A percentile compares a stretch with the other conserved stretches of the same genome.
phyloP scores from a whole-genome alignment of 1,140 invertebrate species.

The Oppia nitens region DNA sequence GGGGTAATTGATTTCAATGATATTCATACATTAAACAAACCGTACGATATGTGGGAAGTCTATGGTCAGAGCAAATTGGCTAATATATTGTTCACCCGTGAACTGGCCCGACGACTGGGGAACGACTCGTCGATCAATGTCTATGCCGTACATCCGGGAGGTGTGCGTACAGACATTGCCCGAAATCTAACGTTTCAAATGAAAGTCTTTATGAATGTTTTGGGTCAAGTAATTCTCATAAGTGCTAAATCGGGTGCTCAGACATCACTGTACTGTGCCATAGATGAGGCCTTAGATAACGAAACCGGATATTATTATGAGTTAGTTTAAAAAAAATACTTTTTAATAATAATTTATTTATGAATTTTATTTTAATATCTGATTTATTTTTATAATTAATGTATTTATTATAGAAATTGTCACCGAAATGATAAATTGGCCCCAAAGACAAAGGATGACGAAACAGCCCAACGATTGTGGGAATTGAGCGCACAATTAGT shows the following conservation, averaged over 20 bases:
- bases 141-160: constrained; percentile 69
- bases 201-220: too few relatives aligned
- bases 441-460: constrained; percentile 32
- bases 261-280: constrained; percentile 48
- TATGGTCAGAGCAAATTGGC: constrained; percentile 64
- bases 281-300: constrained; percentile 28
- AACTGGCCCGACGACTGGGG: constrained; percentile 39
- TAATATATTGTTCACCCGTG: constrained; percentile 47
- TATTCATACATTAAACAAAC: constrained; percentile 39
- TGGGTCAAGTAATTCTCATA: constrained; percentile 58
- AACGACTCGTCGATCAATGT: constrained; percentile 49
- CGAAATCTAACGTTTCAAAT: too few relatives aligned
- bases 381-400: too few relatives aligned
- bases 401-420: constrained; percentile 10
- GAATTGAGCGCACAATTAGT: too few relatives aligned
- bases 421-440: not conserved
- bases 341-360: not conserved
- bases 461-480: constrained; percentile 46
- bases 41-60: constrained; percentile 33
- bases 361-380: too few relatives aligned
- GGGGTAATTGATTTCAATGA: constrained; percentile 54
- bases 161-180: constrained; percentile 64
- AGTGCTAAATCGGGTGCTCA: constrained; percentile 51
- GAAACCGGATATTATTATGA: too few relatives aligned
- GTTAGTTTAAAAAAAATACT: not conserved